These are phyloP conservation scores for Gallinago stenura DNA, from an alignment of 2,797 vertebrate species.

Conservation along the genomic window DNA sequence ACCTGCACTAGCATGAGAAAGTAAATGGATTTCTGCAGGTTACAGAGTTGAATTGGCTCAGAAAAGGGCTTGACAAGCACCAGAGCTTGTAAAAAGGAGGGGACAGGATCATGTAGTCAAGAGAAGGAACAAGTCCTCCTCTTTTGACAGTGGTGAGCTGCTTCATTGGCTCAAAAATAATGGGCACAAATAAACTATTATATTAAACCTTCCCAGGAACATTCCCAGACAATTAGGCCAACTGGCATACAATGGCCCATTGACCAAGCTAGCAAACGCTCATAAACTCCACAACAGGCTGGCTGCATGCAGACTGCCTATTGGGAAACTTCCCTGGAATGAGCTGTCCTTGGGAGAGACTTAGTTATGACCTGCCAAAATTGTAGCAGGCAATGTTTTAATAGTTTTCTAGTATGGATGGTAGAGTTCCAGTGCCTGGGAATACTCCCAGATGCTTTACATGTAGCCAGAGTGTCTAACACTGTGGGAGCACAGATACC, in stretches of 20 bases:
- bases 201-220: constrained; percentile 47
- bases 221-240: constrained; percentile 45
- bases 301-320: neutral
- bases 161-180: neutral
- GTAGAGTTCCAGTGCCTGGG: constrained; percentile 6
- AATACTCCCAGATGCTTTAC: constrained; percentile 30
- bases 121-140: neutral
- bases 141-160: neutral
- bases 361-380: constrained; percentile 37
- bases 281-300: neutral
- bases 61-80: neutral
- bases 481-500: neutral
- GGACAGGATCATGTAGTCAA: neutral
- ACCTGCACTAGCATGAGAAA: neutral
- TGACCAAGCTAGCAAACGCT: constrained; percentile 30
- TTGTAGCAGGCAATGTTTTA: constrained; percentile 21
- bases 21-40: neutral
- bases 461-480: neutral
- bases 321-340: constrained; percentile 3
- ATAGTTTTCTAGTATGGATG: constrained; percentile 12
- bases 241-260: constrained; percentile 30
- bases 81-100: neutral
- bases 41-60: neutral
- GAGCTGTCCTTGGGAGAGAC: constrained; percentile 8
- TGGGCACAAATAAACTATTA: constrained; percentile 1